These are phyloP conservation scores for Jacana jacana DNA, from an alignment of 2,113 vertebrate genomes.

Conservation along the genomic window DNA sequence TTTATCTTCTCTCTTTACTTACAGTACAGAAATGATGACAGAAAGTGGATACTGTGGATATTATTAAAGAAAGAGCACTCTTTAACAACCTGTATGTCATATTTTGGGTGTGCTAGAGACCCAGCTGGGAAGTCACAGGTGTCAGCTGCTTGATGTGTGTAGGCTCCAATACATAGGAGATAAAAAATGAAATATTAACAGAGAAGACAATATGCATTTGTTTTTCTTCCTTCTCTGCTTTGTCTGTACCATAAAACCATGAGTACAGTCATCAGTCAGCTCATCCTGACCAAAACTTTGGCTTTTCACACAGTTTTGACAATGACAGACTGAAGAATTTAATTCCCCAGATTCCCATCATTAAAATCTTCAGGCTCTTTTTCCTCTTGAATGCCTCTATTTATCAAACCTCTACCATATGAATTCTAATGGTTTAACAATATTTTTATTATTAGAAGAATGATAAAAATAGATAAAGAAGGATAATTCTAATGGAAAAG, in stretches of 20 bases:
- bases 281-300: background rate
- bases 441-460: background rate
- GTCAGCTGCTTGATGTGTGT: background rate
- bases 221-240: background rate
- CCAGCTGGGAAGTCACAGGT: background rate
- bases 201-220: background rate
- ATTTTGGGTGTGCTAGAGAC: background rate
- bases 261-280: background rate
- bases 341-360: background rate
- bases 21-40: background rate
- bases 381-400: background rate
- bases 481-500: background rate
- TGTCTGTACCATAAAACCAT: background rate
- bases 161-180: background rate
- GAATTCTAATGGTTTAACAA: background rate
- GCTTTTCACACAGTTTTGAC: background rate
- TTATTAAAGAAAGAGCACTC: background rate
- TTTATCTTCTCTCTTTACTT: background rate
- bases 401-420: background rate
- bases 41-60: background rate
- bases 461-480: background rate
- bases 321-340: background rate
- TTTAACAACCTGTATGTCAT: background rate
- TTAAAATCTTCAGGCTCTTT: background rate
- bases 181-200: background rate